Evolutionary conservation across 2,113 vertebrate species (phyloP), one percentile per base, ranked within the genome.

Genomic region (Sinocyclocheilus anophthalmus): DNA sequence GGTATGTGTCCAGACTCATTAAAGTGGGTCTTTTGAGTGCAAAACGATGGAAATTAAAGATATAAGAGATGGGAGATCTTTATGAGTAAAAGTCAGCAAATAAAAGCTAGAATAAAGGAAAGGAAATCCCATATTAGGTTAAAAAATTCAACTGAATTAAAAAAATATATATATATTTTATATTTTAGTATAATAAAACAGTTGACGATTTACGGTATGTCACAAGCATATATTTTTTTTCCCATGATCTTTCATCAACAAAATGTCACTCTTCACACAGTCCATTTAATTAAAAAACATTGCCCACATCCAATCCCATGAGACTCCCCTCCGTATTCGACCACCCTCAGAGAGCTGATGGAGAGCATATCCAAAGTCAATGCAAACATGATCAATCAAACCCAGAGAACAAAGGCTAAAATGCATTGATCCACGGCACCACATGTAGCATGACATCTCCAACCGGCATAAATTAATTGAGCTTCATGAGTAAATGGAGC

Each of bases 371-470:
- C 59, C 69, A 86, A 65, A 72, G 84, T 85, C 83, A 87, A 83
- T 85, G 78, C 85, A 87, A 77, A 89, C 85, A 82, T 76, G 42
- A 87, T 89, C 85, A 82, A 89, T 89, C 83, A 87, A 87, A 77
- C 39, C 75, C 83, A 50, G 4, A 39, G 55, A 82, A 87, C 70
- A 84, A 85, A 87, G 53, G 86, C 88, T 89, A 87, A 89, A 89
- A 89, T 14, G 63, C 85, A 87, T 82, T 83, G 88, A 89, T 87
- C 88, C 77, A 77, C n/a, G 9, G 26, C 45, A 76, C 75, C 3
- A 48, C 75, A 77, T 77, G 14, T 83, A 83, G 80, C 76, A 87
- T 42, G 53, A 39, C 85, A 37, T 89, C 82, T 89, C 72, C 77
- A 78, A 81, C 72, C 42, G 53, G 84, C 61, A 65, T 77, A 85